phyloP scores from a whole-genome alignment of 2,888 invertebrate genomes.

The Ormyrus pomaceus region DNA sequence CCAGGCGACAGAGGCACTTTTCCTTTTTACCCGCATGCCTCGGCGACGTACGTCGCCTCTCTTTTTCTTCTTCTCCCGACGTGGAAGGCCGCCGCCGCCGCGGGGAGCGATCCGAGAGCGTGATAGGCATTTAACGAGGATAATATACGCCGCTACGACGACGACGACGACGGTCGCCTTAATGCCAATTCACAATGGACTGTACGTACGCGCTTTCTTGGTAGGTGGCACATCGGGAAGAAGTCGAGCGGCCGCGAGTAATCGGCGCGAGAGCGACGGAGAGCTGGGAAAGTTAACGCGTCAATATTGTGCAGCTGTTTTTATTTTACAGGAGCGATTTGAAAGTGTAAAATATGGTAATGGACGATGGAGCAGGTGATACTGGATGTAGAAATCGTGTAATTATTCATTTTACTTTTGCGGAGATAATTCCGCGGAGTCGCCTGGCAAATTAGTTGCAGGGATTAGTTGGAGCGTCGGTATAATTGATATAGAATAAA shows the following conservation, averaged over 20 bases:
- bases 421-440: too few relatives aligned
- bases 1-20: slow-evolving; percentile 18
- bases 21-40: slow-evolving; percentile 49
- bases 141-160: background rate
- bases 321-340: too few relatives aligned
- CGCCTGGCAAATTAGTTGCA: too few relatives aligned
- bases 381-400: too few relatives aligned
- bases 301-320: too few relatives aligned
- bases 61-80: background rate
- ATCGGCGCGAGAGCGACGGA: background rate
- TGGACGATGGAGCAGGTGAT: too few relatives aligned
- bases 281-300: background rate
- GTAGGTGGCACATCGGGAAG: too few relatives aligned
- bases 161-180: background rate
- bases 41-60: background rate
- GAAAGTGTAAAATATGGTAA: too few relatives aligned
- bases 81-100: slow-evolving; percentile 4
- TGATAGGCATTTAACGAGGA: slow-evolving; percentile 26
- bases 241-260: background rate
- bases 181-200: background rate
- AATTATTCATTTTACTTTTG: too few relatives aligned
- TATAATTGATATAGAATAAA: too few relatives aligned
- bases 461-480: too few relatives aligned
- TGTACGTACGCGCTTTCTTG: too few relatives aligned
- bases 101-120: background rate